These are phyloP conservation scores for Cybosia mesomella DNA, from an alignment of 2,888 invertebrate genomes.

Conservation along the genomic window DNA sequence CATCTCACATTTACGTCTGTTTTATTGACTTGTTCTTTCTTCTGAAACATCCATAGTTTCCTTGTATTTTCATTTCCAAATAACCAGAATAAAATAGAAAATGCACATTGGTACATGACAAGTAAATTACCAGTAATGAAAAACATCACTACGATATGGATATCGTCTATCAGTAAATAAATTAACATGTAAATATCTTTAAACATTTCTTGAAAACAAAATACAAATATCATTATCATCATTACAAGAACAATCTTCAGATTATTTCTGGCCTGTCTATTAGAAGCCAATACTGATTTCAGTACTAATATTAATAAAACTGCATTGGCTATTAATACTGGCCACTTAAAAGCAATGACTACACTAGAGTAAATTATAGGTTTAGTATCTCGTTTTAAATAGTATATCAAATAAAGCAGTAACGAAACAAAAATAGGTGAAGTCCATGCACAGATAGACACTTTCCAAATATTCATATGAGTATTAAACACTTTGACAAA, in stretches of 20 bases:
- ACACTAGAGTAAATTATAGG: constrained; percentile 50
- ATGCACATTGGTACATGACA: constrained; percentile 71
- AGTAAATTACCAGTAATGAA: constrained; percentile 55
- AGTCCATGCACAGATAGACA: constrained; percentile 67
- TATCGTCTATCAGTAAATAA: constrained; percentile 44
- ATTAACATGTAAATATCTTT: constrained; percentile 68
- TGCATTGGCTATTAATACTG: constrained; percentile 67
- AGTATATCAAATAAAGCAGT: constrained; percentile 42
- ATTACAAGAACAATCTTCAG: constrained; percentile 67
- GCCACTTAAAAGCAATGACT: constrained; percentile 69
- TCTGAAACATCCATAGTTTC: constrained; percentile 63
- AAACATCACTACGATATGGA: constrained; percentile 32
- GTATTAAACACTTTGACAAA: constrained; percentile 71
- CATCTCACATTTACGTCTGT: constrained; percentile 25
- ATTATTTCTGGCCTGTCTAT: constrained; percentile 59
- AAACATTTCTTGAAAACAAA: constrained; percentile 73
- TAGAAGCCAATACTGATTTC: constrained; percentile 65
- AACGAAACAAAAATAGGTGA: constrained; percentile 56
- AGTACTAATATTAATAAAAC: constrained; percentile 64
- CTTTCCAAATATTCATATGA: constrained; percentile 56
- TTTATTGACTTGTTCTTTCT: constrained; percentile 29
- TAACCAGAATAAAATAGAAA: constrained; percentile 76
- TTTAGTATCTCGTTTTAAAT: constrained; percentile 27
- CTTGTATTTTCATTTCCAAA: constrained; percentile 76
- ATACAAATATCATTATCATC: constrained; percentile 69